Conservation (phyloP, 2,113 vertebrate genomes). For the Chrysochloris asiatica region DNA sequence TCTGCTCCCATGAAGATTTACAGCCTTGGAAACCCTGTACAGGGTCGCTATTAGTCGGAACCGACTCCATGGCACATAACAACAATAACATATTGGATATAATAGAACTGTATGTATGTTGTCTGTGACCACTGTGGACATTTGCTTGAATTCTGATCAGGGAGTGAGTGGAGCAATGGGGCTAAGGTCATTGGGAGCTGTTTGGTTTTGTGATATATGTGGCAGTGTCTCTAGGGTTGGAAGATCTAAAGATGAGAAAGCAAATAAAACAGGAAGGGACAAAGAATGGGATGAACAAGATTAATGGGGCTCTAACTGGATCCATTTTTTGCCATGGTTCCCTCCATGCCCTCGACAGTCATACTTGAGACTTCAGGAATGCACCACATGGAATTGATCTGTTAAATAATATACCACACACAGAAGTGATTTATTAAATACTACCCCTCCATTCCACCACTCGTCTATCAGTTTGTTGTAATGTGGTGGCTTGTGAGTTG, state of each 20-base stretch:
- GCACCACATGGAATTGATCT: conserved; percentile 76
- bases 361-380: conserved; percentile 82
- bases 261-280: conserved; percentile 44
- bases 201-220: conserved; percentile 48
- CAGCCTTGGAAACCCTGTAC: too few relatives aligned
- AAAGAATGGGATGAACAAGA: conserved; percentile 73
- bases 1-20: too few relatives aligned
- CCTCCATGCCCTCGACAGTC: conserved; percentile 73
- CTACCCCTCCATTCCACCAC: too few relatives aligned
- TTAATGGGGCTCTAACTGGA: conserved; percentile 69
- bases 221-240: conserved; percentile 62
- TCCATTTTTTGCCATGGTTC: conserved; percentile 65
- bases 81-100: conserved; percentile 79
- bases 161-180: conserved; percentile 64
- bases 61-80: too few relatives aligned
- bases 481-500: too few relatives aligned
- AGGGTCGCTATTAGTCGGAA: too few relatives aligned
- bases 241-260: conserved; percentile 52
- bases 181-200: conserved; percentile 61
- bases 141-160: conserved; percentile 74
- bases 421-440: conserved; percentile 48
- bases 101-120: conserved; percentile 78
- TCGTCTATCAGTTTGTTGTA: too few relatives aligned
- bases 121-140: conserved; percentile 76
- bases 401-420: conserved; percentile 53